These are phyloP conservation scores for Amaurobius ferox DNA, from an alignment of 2,888 invertebrate genomes.

Conservation along the genomic window DNA sequence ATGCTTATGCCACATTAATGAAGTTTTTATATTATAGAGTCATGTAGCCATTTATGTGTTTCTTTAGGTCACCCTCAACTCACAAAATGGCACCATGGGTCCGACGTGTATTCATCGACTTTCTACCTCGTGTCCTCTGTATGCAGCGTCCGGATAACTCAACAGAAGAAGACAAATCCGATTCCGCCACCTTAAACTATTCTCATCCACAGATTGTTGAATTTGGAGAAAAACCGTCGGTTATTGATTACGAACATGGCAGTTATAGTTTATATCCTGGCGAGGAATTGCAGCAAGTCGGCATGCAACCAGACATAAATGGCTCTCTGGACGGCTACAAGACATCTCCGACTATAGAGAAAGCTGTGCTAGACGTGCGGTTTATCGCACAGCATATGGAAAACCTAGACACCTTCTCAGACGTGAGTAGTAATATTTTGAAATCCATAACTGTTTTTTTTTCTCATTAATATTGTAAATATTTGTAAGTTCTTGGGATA, in stretches of 20 bases:
- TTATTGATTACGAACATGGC: conserved; percentile 65
- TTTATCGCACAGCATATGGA: conserved; percentile 97
- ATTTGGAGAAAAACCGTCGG: conserved; percentile 58
- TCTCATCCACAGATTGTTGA: conserved; percentile 37
- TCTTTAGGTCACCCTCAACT: conserved; percentile 82
- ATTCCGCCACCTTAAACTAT: conserved; percentile 21
- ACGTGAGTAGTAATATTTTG: conserved; percentile 86
- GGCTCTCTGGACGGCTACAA: conserved; percentile 34
- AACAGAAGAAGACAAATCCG: conserved; percentile 20
- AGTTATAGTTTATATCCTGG: conserved; percentile 33
- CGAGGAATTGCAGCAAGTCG: conserved; percentile 43
- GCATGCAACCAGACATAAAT: conserved; percentile 48
- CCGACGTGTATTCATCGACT: conserved; percentile 90
- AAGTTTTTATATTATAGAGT: too few relatives aligned
- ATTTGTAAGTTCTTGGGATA: too few relatives aligned
- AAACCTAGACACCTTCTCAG: conserved; percentile 95
- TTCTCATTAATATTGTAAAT: too few relatives aligned
- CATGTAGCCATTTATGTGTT: too few relatives aligned
- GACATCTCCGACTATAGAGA: conserved; percentile 81
- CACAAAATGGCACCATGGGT: conserved; percentile 96
- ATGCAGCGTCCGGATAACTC: conserved; percentile 91
- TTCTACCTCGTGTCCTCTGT: conserved; percentile 92
- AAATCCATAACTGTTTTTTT: too few relatives aligned
- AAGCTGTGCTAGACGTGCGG: conserved; percentile 92
- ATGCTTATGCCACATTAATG: too few relatives aligned